Evolutionary conservation across 1,140 invertebrate genomes (phyloP), one percentile per base, ranked within the genome.

Genomic region (Palaemon carinicauda): DNA sequence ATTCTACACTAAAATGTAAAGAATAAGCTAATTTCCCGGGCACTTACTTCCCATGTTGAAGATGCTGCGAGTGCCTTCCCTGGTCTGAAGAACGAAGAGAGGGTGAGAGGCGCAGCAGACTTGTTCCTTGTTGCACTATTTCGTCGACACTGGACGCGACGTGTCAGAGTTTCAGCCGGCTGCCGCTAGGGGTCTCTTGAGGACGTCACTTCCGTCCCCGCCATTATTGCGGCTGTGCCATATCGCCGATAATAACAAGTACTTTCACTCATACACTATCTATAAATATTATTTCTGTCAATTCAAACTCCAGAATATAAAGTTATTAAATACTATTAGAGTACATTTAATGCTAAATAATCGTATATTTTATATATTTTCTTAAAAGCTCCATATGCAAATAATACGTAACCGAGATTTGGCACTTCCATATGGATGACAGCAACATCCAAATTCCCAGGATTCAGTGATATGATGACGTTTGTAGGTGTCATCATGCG

Each of bases 11-110:
- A 52, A 52, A 21, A 52, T 9, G 21, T 3, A 15, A 52, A 24
- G 19, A 17, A 24, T 21, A 21, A 12, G 41, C 17, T 54, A 7
- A 54, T 3, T n/a, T 7, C 5, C 27, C 21, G 3, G 24, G 29
- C 24, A 83, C 82, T 77, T 83, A 83, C 82, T 83, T 31, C 82
- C 82, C 82, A 83, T 83, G 82, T 27, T 83, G 82, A 33, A 1
- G 17, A 21, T 51, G 17, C 12, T 19, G 73, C 51, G 73, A 31
- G 7, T 29, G 41, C 12, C 41, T 41, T 5, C 41, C 41, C 41
- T 41, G 41, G 41, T 41, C 21, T 54, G 52, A 19, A 15, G 69
- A 29, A 41, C 53, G 33, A 53, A 74, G 29, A 29, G 17, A 19
- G 71, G n/a, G 21, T 7, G 5, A 50, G 29, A 41, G 52, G 10